Percentiles rank a stretch among this genome's conserved stretches.
phyloP scores from a whole-genome alignment of 2,797 vertebrate genomes.

The Peromyscus nudipes region DNA sequence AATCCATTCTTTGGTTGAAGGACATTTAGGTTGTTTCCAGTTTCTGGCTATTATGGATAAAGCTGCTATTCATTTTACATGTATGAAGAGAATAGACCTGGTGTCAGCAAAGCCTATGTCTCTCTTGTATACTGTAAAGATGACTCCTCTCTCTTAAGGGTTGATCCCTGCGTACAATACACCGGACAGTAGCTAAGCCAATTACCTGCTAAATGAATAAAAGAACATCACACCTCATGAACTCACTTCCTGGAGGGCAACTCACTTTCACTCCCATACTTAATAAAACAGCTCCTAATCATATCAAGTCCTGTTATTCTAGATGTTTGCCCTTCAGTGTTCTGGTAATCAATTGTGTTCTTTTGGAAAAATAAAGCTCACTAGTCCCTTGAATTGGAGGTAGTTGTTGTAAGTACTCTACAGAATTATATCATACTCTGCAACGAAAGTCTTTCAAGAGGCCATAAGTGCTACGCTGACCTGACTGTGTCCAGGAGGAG shows the following conservation, averaged over 20 bases:
- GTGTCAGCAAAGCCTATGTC: not conserved
- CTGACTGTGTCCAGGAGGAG: not conserved
- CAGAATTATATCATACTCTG: not conserved
- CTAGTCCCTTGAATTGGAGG: not conserved
- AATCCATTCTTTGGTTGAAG: not conserved
- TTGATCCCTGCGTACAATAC: not conserved
- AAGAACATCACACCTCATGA: not conserved
- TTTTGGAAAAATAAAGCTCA: not conserved
- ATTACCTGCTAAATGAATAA: not conserved
- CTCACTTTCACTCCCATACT: not conserved
- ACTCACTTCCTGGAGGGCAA: not conserved
- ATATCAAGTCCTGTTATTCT: not conserved
- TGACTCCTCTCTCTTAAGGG: not conserved
- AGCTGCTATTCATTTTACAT: not conserved
- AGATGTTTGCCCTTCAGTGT: not conserved
- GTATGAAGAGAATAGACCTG: not conserved
- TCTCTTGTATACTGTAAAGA: not conserved
- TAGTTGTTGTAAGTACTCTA: not conserved
- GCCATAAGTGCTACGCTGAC: not conserved
- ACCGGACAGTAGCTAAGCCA: not conserved
- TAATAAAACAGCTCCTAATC: conserved; percentile 43
- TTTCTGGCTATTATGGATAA: not conserved
- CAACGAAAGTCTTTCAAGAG: conserved; percentile 38
- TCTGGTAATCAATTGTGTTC: not conserved
- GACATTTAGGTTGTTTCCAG: not conserved